A percentile compares a stretch with the other conserved stretches of the same genome.
Conservation (phyloP, 2,113 vertebrate species). For the Diphyllodes magnificus region DNA sequence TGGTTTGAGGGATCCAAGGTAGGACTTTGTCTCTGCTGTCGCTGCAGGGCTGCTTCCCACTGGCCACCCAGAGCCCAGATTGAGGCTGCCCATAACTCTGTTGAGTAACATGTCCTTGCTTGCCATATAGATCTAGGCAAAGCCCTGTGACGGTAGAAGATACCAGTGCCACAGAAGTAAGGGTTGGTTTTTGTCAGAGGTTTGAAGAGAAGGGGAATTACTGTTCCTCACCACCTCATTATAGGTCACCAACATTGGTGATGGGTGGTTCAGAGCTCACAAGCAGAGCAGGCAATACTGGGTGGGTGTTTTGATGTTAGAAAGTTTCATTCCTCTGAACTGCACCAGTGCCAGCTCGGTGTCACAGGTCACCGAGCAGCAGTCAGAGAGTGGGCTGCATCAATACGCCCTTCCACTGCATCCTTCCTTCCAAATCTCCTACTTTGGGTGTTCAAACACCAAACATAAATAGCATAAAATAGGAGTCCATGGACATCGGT, state of each 20-base stretch:
- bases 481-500: not conserved
- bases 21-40: not conserved
- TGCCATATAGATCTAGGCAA: not conserved
- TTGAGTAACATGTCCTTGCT: not conserved
- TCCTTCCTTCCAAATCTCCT: not conserved
- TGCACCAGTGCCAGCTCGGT: not conserved
- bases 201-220: not conserved
- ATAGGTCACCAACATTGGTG: not conserved
- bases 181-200: not conserved
- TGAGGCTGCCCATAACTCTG: not conserved
- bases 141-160: not conserved
- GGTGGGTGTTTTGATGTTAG: not conserved
- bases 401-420: not conserved
- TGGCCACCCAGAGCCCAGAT: not conserved
- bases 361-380: not conserved
- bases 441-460: not conserved
- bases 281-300: accelerated
- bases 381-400: not conserved
- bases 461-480: not conserved
- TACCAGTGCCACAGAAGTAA: not conserved
- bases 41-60: not conserved
- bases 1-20: not conserved
- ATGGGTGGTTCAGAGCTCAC: not conserved
- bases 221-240: not conserved
- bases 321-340: not conserved